These are phyloP conservation scores for Linnaemya tessellans DNA, from an alignment of 2,888 invertebrate species.

Conservation along the genomic window DNA sequence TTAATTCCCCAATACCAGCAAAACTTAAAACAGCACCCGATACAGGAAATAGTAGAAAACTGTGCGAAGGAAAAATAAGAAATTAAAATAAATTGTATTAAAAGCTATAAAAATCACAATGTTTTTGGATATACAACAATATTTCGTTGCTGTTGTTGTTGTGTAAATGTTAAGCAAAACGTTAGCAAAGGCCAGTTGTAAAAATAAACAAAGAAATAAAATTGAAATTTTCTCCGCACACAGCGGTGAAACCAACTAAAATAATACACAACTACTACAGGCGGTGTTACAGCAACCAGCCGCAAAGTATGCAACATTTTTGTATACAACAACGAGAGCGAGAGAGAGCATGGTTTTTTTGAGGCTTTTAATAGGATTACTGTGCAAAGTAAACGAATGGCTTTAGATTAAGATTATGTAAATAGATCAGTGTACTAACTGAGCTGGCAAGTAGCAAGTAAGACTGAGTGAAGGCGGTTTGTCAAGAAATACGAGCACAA, in stretches of 20 bases:
- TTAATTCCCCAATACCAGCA: slow-evolving; percentile 14
- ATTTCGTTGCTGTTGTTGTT: background rate
- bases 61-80: slow-evolving; percentile 50
- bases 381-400: slow-evolving; percentile 65
- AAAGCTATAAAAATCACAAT: slow-evolving; percentile 64
- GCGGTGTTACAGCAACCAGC: slow-evolving; percentile 33
- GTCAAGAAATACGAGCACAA: slow-evolving; percentile 11
- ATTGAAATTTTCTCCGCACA: background rate
- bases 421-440: slow-evolving; percentile 72
- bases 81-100: slow-evolving; percentile 69
- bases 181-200: slow-evolving; percentile 48
- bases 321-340: slow-evolving; percentile 11
- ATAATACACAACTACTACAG: slow-evolving; percentile 14
- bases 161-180: slow-evolving; percentile 21
- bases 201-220: slow-evolving; percentile 44
- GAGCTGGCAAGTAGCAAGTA: slow-evolving; percentile 14
- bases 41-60: background rate
- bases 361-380: slow-evolving; percentile 69
- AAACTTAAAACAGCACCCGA: slow-evolving; percentile 21
- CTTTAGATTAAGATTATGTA: slow-evolving; percentile 73
- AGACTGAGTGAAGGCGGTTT: slow-evolving; percentile 21
- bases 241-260: slow-evolving; percentile 27
- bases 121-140: slow-evolving; percentile 37
- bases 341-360: background rate
- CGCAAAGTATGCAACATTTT: slow-evolving; percentile 67